A percentile compares a stretch with the other conserved stretches of the same genome.
phyloP scores from a whole-genome alignment of 2,888 invertebrate species.

The Drosophila subquinaria region DNA sequence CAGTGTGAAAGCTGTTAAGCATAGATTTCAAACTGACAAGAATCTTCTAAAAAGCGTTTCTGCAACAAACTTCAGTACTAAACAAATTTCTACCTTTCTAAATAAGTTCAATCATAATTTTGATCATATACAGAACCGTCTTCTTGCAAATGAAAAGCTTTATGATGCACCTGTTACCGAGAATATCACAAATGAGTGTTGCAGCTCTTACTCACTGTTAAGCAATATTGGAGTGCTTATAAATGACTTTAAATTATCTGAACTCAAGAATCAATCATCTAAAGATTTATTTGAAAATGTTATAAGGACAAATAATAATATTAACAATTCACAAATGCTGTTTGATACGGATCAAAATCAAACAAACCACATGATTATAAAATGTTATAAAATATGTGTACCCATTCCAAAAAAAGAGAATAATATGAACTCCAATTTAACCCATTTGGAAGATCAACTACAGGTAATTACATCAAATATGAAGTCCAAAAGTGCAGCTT shows the following conservation, averaged over 20 bases:
- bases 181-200: not conserved
- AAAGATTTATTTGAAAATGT: not conserved
- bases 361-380: not conserved
- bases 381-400: constrained; percentile 1
- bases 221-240: not conserved
- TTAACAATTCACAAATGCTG: not conserved
- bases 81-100: not conserved
- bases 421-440: not conserved
- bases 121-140: not conserved
- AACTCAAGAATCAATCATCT: not conserved
- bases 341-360: not conserved
- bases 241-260: not conserved
- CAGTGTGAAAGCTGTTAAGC: not conserved
- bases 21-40: not conserved
- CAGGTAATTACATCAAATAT: not conserved
- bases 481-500: no score
- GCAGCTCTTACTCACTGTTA: not conserved
- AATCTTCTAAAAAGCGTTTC: not conserved
- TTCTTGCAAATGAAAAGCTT: not conserved
- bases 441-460: not conserved
- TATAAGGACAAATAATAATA: not conserved
- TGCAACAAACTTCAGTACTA: not conserved
- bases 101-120: not conserved
- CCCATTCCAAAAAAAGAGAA: not conserved
- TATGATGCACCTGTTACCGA: not conserved